Conservation (phyloP, 2,113 vertebrate genomes). For the Hucho hucho region DNA sequence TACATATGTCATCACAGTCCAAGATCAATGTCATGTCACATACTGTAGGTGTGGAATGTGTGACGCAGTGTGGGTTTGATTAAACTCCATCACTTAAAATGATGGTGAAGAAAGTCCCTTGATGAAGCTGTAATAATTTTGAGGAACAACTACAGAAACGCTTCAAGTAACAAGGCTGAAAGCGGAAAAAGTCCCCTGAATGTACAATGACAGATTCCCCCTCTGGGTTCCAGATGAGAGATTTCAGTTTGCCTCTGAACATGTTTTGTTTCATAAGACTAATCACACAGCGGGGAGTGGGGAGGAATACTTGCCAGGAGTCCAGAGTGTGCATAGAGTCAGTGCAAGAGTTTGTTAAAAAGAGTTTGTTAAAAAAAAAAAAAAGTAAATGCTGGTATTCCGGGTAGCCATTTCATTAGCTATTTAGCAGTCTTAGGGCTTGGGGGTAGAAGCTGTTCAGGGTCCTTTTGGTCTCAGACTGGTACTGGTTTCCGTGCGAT, state of each 20-base stretch:
- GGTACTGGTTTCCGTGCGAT: too few species aligned
- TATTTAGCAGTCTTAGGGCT: conserved; percentile 34
- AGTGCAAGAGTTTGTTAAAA: too few species aligned
- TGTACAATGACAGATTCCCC: not conserved
- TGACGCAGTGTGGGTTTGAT: not conserved
- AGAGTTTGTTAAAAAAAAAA: too few species aligned
- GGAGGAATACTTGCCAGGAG: conserved; percentile 27
- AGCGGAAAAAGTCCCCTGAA: not conserved
- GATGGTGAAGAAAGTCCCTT: not conserved
- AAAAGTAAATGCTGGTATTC: conserved; percentile 4
- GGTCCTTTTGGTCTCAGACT: too few species aligned
- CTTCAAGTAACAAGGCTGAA: not conserved
- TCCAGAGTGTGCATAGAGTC: too few species aligned
- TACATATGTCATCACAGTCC: not conserved
- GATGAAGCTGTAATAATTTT: not conserved
- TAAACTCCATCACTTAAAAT: not conserved
- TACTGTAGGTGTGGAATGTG: not conserved
- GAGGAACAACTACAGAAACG: not conserved
- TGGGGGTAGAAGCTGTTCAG: not conserved
- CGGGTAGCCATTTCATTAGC: conserved; percentile 31
- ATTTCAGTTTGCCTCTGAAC: conserved; percentile 4
- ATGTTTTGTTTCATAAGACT: conserved; percentile 20
- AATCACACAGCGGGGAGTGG: conserved; percentile 23
- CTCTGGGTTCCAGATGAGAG: not conserved
- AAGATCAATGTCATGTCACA: not conserved